phyloP scores from a whole-genome alignment of 2,113 vertebrate genomes.

The Centropus unirufus region DNA sequence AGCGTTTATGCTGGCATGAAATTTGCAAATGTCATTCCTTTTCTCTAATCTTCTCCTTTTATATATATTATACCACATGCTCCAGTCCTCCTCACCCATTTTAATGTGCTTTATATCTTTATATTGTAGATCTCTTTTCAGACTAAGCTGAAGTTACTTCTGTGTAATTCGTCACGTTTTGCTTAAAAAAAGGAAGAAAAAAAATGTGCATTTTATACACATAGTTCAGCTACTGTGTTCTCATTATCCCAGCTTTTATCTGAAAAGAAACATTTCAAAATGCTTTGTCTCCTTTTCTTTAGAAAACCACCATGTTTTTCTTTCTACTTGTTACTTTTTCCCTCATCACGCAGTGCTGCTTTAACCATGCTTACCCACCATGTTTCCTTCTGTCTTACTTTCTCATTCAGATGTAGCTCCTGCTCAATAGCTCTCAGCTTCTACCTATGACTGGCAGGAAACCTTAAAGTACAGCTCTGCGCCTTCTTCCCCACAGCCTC shows the following conservation, averaged over 20 bases:
- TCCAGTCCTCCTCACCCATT: background rate
- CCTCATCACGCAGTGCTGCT: background rate
- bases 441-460: constrained; percentile 47
- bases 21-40: constrained; percentile 53
- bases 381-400: constrained; percentile 22
- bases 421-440: constrained; percentile 8
- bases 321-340: background rate
- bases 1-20: constrained; percentile 26
- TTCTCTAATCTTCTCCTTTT: constrained; percentile 12
- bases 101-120: background rate
- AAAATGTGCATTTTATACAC: background rate
- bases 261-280: constrained; percentile 47
- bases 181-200: background rate
- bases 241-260: background rate
- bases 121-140: background rate
- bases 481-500: constrained; percentile 54
- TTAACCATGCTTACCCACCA: constrained; percentile 16
- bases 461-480: background rate
- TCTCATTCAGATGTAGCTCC: constrained; percentile 29
- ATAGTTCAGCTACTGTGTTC: background rate
- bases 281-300: constrained; percentile 24
- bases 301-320: constrained; percentile 8
- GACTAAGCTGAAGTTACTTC: background rate
- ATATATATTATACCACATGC: background rate
- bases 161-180: background rate